Evolutionary conservation across 2,888 invertebrate species (phyloP).

Genomic region (Stictocephala bisonia): DNA sequence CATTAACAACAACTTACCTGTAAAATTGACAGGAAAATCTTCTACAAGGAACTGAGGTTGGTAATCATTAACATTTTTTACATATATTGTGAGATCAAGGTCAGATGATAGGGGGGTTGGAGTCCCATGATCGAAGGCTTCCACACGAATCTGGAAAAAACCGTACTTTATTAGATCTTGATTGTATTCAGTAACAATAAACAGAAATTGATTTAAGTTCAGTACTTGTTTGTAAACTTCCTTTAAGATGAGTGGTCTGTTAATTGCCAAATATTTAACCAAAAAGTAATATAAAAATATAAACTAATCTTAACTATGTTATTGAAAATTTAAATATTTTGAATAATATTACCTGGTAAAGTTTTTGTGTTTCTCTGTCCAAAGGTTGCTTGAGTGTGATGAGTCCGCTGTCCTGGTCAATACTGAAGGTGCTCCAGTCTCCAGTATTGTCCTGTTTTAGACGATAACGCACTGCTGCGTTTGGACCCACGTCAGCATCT

Average conservation of each 20-base stretch:
- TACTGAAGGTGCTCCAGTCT: constrained; percentile 83
- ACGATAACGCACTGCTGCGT: constrained; percentile 89
- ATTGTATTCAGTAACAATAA: too few species aligned
- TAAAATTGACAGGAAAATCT: constrained; percentile 78
- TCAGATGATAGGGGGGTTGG: constrained; percentile 90
- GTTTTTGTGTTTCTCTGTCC: constrained; percentile 85
- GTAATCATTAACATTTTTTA: constrained; percentile 89
- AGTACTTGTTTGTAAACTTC: too few species aligned
- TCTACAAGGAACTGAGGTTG: constrained; percentile 86
- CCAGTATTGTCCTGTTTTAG: constrained; percentile 83
- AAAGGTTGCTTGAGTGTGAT: constrained; percentile 78
- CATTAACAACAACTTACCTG: constrained; percentile 70
- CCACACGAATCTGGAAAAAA: constrained; percentile 79
- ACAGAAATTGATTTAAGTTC: background rate
- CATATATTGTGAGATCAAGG: constrained; percentile 87
- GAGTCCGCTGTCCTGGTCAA: constrained; percentile 83
- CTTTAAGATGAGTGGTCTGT: too few species aligned
- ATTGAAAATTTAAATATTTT: too few species aligned
- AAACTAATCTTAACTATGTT: too few species aligned
- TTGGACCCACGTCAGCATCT: constrained; percentile 90
- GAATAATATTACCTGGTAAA: constrained; percentile 91
- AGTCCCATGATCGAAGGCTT: constrained; percentile 89
- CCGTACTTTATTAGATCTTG: constrained; percentile 13
- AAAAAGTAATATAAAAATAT: too few species aligned
- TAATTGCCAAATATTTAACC: too few species aligned